Evolutionary conservation across 2,888 invertebrate species (phyloP), one percentile per base, ranked within the genome.

Genomic region (Melanophora roralis): DNA sequence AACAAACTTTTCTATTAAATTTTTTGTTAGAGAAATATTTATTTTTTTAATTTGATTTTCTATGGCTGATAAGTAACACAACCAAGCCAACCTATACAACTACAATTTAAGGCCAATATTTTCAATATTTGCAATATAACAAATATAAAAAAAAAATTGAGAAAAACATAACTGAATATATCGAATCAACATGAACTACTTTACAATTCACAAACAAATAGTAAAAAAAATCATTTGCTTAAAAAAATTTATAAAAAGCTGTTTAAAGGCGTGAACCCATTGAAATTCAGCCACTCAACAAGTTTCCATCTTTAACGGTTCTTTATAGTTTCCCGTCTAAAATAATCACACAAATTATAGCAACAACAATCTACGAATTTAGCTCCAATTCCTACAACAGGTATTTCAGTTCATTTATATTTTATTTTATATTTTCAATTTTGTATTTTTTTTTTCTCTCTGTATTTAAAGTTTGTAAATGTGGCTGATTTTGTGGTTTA

Each of bases 191-290:
- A 64, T 68, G 80, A 72, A 76, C 76, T 80, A 80, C 76, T 73
- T 76, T 67, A 40, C 23, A 27, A 68, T 36, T 45, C n/a, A 53
- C 43, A 65, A 60, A 38, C 12, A 57, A 14, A 4, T 21, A 72
- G 16, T 36, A 64, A 27, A 27, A 27, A 62, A 51, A 38, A 34
- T 43, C 7, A 43, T 14, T n/a, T n/a, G n/a, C n/a, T n/a, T n/a
- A 43, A 43, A 45, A 65, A 59, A 36, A 9, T 4, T 16, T 9
- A 21, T 1, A 16, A 45, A 75, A 71, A 75, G 72, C 57, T 38
- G 38, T 68, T 59, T 67, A 51, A 74, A 87, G 87, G 88, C 87
- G 88, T 87, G 85, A 87, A 87, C 85, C 86, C 86, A 86, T 86
- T 88, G 87, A 88, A 86, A 85, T 83, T 83, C 83, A 81, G 83